Percentiles rank a stretch among this genome's conserved stretches.
Conservation (phyloP, 2,888 invertebrate genomes). For the Nycteola revayana region DNA sequence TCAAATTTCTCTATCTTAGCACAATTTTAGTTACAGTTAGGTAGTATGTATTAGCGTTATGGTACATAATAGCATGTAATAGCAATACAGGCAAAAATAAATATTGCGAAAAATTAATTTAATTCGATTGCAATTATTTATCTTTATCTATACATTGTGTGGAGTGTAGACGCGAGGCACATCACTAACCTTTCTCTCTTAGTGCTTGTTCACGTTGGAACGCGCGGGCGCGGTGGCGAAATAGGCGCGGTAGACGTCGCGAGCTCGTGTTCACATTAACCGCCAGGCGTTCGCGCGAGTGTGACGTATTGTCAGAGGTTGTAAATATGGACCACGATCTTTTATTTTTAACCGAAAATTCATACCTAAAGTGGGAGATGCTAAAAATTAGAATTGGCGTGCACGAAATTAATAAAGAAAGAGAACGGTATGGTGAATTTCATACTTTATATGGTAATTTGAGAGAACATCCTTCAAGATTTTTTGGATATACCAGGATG, state of each 20-base stretch:
- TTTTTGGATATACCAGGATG: constrained; percentile 28
- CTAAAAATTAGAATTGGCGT: constrained; percentile 28
- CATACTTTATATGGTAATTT: constrained; percentile 29
- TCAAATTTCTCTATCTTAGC: too few species aligned
- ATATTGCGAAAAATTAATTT: too few species aligned
- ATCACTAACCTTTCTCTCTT: too few species aligned
- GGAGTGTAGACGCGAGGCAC: too few species aligned
- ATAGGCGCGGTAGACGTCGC: constrained; percentile 6
- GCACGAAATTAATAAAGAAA: constrained; percentile 29
- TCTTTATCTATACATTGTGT: too few species aligned
- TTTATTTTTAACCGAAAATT: constrained; percentile 25
- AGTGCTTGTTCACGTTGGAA: constrained; percentile 9
- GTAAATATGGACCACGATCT: constrained; percentile 24
- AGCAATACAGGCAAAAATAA: too few species aligned
- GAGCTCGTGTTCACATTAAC: constrained; percentile 17
- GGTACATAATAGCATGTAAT: too few species aligned
- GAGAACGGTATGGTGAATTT: constrained; percentile 27
- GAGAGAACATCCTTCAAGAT: constrained; percentile 29
- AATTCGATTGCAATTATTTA: too few species aligned
- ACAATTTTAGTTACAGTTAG: too few species aligned
- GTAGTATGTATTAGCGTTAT: too few species aligned
- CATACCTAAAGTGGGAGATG: constrained; percentile 27
- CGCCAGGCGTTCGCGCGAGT: constrained; percentile 26
- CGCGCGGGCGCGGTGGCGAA: constrained; percentile 6
- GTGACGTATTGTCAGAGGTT: constrained; percentile 17